Base-by-base conservation (phyloP, 2,113 vertebrate genomes). In the Pseudorasbora parva region DNA sequence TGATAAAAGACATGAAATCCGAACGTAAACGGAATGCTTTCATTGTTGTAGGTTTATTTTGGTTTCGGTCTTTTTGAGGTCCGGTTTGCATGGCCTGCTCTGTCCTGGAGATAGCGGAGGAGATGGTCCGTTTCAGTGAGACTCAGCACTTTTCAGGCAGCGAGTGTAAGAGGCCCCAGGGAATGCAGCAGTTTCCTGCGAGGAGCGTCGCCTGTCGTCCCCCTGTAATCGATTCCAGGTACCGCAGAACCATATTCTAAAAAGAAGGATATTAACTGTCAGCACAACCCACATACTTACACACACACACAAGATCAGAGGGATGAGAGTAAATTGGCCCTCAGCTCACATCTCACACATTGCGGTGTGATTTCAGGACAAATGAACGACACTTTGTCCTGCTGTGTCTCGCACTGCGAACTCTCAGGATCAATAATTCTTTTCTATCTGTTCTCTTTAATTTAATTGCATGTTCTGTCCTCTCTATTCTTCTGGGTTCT, bases 191-290 rank as follows among this genome's bases (percentile, higher is more conserved):
- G 59, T 78, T 83, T 88, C 66, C 78, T 82, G 75, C 11, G 77
- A 79, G 47, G 80, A 84, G 75, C 77, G 84, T 84, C 75, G 49
- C 74, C 79, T 83, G 75, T 84, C 19, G 68, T 84, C 71, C 83
- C 60, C 27, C 84, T 81, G 78, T 84, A 86, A 87, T 88, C 82
- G 82, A 90, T 90, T 83, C 59, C 82, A 86, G 60, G 84, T 86
- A 87, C 84, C 37, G 66, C 83, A 87, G 75, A 84, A 27, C 76
- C 33, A 59, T 84, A 84, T 85, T 54, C 77, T 72, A 72, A 81
- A 86, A 77, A 85, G 78, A 51, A 83, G 78, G 74, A 84, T 79
- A 84, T 84, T 82, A 78, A 78, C 60, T 54, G 45, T 77, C 86
- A 78, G 69, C 59, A 80, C 71, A 57, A 78, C 54, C 62, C 73